Evolutionary conservation across 2,888 invertebrate genomes (phyloP), one percentile per base, ranked within the genome.

Genomic region (Ophion obscuratus): DNA sequence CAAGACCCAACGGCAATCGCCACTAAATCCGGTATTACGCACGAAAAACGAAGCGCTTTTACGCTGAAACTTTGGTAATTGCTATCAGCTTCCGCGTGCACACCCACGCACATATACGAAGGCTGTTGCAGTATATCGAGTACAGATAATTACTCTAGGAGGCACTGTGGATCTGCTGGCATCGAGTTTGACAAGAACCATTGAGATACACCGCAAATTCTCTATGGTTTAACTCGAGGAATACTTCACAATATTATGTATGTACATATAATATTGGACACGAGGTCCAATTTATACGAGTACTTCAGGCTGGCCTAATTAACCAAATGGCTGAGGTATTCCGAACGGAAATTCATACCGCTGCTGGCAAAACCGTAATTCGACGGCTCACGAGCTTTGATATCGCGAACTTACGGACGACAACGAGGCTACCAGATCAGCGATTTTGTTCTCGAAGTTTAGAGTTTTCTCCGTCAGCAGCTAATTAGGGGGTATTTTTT

Each of bases 31-130:
- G 17, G 24, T 68, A 44, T 77, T 68, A 14, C 24, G 11, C 47
- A 27, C 31, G 20, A 81, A 24, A 71, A 84, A 53, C 24, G 31
- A 40, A 77, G 14, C 61, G 62, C 27, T 73, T 77, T 81, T 40
- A 59, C 59, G 57, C 59, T 59, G 20, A 7, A 84, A 84, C 71
- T 84, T 84, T 68, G 67, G 67, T 81, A 84, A 84, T 81, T 84
- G 77, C 47, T 73, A 67, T 67, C 59, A n/a, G 68, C 17, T 53
- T 68, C 17, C 44, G 7, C n/a, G 59, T 66, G 64, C 27, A 24
- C 24, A n/a, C n/a, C 24, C 24, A 53, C 14, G 3, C 6, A 24
- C 53, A 24, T 20, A 24, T 53, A 67, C 67, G 40, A 66, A 53
- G n/a, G 73, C 40, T 59, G 40, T 40, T 59, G 44, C 44, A 14